Conservation (phyloP, 2,888 invertebrate genomes). For the Rambutsinella grinnellia region DNA sequence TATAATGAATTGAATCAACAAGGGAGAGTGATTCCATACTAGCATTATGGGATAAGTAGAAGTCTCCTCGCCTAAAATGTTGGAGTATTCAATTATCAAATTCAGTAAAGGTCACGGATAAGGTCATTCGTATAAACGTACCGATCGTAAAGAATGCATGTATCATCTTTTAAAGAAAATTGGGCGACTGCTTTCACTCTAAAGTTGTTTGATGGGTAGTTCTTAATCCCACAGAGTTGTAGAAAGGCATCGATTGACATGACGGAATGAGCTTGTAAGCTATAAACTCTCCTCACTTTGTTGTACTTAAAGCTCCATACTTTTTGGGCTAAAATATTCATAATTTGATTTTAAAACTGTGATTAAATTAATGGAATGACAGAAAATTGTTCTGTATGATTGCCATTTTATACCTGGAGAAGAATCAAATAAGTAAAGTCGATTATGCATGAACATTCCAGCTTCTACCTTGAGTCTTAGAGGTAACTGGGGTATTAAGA, state of each 20-base stretch:
- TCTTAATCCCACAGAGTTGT: conserved; percentile 41
- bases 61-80: conserved; percentile 25
- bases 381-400: neutral
- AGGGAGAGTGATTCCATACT: conserved; percentile 32
- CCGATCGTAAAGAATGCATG: conserved; percentile 55
- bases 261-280: conserved; percentile 7
- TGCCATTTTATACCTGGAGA: conserved; percentile 26
- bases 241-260: conserved; percentile 44
- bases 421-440: conserved; percentile 55
- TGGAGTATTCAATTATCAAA: neutral
- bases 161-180: conserved; percentile 26
- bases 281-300: conserved; percentile 15
- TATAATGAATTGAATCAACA: conserved; percentile 40
- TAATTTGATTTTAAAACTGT: neutral
- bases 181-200: conserved; percentile 53
- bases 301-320: conserved; percentile 51
- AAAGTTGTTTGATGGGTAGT: neutral
- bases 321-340: conserved; percentile 50
- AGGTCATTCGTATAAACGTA: conserved; percentile 1
- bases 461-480: conserved; percentile 35
- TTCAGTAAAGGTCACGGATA: neutral
- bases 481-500: conserved; percentile 50
- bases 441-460: conserved; percentile 47
- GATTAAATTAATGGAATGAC: conserved; percentile 5
- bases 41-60: conserved; percentile 36